These are phyloP conservation scores for Mormyrops attenuatus DNA, from an alignment of 2,797 vertebrate species.

Conservation along the genomic window DNA sequence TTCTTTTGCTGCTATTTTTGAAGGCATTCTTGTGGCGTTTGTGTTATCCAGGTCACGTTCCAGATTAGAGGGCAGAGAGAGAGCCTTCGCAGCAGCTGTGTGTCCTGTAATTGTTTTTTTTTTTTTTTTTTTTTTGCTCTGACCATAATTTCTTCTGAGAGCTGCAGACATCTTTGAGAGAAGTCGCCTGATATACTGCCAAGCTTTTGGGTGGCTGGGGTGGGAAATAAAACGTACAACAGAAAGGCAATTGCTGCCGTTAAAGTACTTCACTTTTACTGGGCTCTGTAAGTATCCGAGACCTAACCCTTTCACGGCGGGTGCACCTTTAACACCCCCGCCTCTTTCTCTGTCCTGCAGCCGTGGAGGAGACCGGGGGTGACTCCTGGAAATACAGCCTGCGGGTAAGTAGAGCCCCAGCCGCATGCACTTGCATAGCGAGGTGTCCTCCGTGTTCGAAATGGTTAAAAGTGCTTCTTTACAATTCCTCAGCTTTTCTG, in stretches of 20 bases:
- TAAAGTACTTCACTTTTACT: not conserved
- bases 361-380: slow-evolving; percentile 91
- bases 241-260: not conserved
- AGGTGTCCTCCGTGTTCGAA: not conserved
- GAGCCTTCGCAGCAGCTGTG: not conserved
- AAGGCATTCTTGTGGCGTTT: not conserved
- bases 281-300: not conserved
- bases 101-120: not conserved
- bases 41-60: not conserved
- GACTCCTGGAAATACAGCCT: slow-evolving; percentile 99
- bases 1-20: not conserved
- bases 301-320: no score
- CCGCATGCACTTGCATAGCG: not conserved
- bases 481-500: not conserved
- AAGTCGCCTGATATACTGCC: not conserved
- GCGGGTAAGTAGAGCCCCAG: slow-evolving; percentile 66
- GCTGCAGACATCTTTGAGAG: not conserved
- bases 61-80: not conserved
- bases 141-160: not conserved
- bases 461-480: not conserved
- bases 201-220: not conserved
- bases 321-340: not conserved
- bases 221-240: not conserved
- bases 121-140: not conserved
- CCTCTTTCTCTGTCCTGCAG: slow-evolving; percentile 49